Evolutionary conservation across 2,888 invertebrate genomes (phyloP), one percentile per base, ranked within the genome.

Genomic region (Leptinotarsa peninsularis): DNA sequence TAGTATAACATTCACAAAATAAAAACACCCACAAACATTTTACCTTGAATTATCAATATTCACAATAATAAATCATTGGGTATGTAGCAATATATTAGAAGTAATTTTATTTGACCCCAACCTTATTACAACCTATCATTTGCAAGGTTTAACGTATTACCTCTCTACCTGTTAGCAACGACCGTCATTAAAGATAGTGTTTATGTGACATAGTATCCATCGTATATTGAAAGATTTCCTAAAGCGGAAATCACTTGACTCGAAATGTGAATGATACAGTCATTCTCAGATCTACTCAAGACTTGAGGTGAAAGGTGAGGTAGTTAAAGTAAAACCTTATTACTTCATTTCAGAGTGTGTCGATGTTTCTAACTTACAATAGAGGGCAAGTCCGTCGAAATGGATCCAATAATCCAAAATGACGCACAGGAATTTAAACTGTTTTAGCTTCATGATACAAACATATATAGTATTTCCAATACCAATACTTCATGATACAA

Each of bases 91-190:
- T 58, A 33, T 33, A 63, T 27, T 43, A 43, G 33, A 63, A 33
- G 33, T 33, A 17, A 63, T 63, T 63, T 58, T 58, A 70, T 49
- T 70, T 43, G 70, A 49, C 70, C 58, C 18, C 49, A 70, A 50
- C 70, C 58, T 70, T 23, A 49, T 58, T 70, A 49, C 49, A 58
- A 58, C 49, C 58, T 58, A 63, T 63, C 17, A 63, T 63, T 63
- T 63, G 63, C 63, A 63, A 63, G 63, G 63, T n/a, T 27, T 63
- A 33, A 43, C 33, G 33, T n/a, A 43, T 63, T 33, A 43, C 63
- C n/a, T n/a, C 43, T 63, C 43, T 43, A 63, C 63, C 43, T 63
- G 10, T 63, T 63, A 43, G 63, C 43, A 63, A 63, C n/a, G 43
- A 18, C 33, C n/a, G 33, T 7, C 43, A 63, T 63, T 43, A 43